phyloP scores from a whole-genome alignment of 2,113 vertebrate species.

The Notiomystis cincta region DNA sequence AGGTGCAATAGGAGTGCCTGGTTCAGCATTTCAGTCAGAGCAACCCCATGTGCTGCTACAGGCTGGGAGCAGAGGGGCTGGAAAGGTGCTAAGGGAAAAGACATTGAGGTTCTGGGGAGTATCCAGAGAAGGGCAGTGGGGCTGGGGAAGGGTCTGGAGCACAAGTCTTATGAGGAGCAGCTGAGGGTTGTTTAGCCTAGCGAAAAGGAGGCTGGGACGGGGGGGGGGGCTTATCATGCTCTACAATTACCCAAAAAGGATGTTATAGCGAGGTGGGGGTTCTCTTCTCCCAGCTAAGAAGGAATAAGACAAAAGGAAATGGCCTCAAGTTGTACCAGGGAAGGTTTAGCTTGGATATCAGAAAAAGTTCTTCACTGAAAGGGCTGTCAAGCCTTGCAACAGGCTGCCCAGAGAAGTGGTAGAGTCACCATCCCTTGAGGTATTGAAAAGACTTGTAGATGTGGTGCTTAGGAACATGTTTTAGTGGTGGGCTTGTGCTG shows the following conservation, averaged over 20 bases:
- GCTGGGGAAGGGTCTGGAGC: neutral
- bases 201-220: neutral
- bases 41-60: neutral
- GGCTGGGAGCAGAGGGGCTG: neutral
- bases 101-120: rapidly evolving
- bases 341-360: neutral
- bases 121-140: neutral
- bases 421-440: neutral
- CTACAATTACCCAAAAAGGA: neutral
- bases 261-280: rapidly evolving
- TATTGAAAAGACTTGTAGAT: neutral
- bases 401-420: neutral
- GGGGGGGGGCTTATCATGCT: rapidly evolving
- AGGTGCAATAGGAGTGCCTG: neutral
- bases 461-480: neutral
- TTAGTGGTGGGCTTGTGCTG: neutral
- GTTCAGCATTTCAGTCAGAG: neutral
- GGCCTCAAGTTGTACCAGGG: neutral
- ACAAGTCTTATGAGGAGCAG: neutral
- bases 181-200: neutral
- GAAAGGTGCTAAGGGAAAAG: neutral
- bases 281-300: neutral
- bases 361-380: neutral
- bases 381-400: neutral
- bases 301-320: neutral